Percentiles rank a stretch among this genome's conserved stretches.
phyloP scores from a whole-genome alignment of 2,113 vertebrate species.

The Tringa solitaria region DNA sequence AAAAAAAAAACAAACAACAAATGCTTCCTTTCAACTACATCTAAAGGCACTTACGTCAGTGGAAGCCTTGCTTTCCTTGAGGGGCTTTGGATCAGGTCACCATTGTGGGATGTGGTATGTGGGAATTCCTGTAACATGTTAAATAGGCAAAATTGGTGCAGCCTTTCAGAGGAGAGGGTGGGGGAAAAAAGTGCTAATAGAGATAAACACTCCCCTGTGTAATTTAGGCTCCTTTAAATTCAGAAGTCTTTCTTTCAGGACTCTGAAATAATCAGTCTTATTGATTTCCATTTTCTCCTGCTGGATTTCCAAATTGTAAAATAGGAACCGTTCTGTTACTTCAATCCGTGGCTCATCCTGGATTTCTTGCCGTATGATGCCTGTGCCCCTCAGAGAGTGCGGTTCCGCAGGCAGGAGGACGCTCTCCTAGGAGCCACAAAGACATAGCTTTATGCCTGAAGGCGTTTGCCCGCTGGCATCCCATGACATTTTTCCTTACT shows the following conservation, averaged over 20 bases:
- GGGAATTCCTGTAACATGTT: background rate
- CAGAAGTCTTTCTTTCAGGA: background rate
- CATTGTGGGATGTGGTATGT: no score
- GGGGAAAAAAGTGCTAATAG: background rate
- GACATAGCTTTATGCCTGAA: background rate
- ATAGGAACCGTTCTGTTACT: background rate
- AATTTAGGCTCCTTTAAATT: background rate
- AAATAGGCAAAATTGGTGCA: background rate
- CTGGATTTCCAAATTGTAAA: background rate
- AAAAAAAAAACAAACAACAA: background rate
- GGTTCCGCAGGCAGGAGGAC: background rate
- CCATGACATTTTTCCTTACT: background rate
- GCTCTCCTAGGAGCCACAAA: background rate
- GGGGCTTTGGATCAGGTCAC: background rate
- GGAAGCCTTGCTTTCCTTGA: background rate
- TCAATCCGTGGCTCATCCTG: background rate
- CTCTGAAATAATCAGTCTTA: background rate
- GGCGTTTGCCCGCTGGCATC: fast-evolving
- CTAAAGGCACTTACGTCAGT: background rate
- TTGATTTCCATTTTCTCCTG: background rate
- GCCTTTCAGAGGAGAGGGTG: background rate
- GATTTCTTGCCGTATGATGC: background rate
- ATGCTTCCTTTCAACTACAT: background rate
- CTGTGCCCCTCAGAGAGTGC: fast-evolving
- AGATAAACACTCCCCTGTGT: background rate